These are phyloP conservation scores for Anableps anableps DNA, from an alignment of 2,797 vertebrate genomes.

Conservation along the genomic window DNA sequence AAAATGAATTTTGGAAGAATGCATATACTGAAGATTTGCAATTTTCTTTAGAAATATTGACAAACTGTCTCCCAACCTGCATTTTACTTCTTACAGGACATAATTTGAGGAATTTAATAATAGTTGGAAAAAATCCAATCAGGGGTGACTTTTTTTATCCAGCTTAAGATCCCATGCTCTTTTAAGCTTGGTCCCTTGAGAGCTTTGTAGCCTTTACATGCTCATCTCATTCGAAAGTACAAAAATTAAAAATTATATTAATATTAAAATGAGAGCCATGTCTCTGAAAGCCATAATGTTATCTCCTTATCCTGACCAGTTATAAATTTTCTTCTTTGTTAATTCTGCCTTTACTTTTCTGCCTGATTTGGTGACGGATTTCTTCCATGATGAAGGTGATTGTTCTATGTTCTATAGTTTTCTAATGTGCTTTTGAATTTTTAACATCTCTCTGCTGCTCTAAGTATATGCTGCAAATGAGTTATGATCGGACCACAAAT, in stretches of 20 bases:
- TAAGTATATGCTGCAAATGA: not conserved
- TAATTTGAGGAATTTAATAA: not conserved
- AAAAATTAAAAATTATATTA: not conserved
- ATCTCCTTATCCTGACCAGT: not conserved
- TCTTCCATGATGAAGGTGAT: not conserved
- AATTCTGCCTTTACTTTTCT: not conserved
- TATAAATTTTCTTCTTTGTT: not conserved
- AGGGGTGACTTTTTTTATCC: not conserved
- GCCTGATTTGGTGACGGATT: not conserved
- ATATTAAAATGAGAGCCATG: not conserved
- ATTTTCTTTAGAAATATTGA: not conserved
- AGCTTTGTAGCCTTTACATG: not conserved
- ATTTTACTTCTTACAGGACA: not conserved
- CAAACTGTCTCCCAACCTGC: not conserved
- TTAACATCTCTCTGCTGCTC: not conserved
- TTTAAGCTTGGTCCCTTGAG: not conserved
- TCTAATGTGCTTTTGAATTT: not conserved
- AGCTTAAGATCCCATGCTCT: not conserved
- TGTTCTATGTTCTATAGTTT: not conserved
- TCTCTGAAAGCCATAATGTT: not conserved
- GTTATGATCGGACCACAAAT: not conserved
- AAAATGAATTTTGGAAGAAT: not conserved
- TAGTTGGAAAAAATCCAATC: not conserved
- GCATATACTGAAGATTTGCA: not conserved
- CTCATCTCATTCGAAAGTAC: not conserved